Conservation (phyloP, 2,797 vertebrate species). For the Mus minutoides region DNA sequence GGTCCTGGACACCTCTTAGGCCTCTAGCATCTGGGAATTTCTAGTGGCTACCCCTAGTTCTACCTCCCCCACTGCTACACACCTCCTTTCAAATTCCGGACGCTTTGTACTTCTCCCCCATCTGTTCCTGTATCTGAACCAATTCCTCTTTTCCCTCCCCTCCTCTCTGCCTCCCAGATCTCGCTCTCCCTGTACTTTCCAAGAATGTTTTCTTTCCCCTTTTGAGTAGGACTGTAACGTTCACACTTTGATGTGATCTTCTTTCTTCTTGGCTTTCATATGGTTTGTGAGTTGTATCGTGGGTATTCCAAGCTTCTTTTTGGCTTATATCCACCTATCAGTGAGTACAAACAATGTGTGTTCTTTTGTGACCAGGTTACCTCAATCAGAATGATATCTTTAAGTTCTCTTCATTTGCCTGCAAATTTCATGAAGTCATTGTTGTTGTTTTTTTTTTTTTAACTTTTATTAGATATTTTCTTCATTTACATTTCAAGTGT, state of each 20-base stretch:
- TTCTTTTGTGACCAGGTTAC: not conserved
- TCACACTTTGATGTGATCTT: not conserved
- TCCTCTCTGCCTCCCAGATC: not conserved
- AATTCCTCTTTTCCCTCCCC: too few relatives aligned
- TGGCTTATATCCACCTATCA: not conserved
- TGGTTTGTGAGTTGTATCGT: not conserved
- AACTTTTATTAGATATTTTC: too few relatives aligned
- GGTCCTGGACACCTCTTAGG: not conserved
- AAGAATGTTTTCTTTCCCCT: not conserved
- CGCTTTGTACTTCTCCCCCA: too few relatives aligned
- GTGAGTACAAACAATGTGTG: not conserved
- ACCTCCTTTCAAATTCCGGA: too few relatives aligned
- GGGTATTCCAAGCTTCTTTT: not conserved
- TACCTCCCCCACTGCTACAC: too few relatives aligned
- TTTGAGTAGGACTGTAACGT: not conserved
- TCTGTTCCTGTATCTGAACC: too few relatives aligned
- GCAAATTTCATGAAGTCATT: not conserved
- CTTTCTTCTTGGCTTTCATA: not conserved
- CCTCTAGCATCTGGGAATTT: not conserved
- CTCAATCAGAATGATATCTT: not conserved
- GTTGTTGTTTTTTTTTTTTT: not conserved
- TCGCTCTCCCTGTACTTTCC: not conserved
- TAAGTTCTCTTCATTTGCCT: not conserved
- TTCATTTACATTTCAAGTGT: too few relatives aligned
- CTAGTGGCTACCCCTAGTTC: not conserved